Evolutionary conservation across 2,888 invertebrate species (phyloP).

Genomic region (Spilarctia lutea): DNA sequence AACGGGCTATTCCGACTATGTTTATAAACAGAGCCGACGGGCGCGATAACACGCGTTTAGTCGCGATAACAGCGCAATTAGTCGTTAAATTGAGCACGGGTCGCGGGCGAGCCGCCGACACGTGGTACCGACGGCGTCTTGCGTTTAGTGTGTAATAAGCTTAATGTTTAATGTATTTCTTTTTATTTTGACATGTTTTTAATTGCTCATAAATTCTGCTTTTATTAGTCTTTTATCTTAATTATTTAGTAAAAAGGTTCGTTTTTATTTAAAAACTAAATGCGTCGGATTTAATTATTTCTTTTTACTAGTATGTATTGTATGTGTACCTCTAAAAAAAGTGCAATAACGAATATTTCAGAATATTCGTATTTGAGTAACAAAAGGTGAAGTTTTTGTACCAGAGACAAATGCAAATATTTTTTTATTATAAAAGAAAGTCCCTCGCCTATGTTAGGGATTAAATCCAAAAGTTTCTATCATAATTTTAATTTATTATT

Average conservation of each 20-base stretch:
- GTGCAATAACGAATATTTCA: too few species aligned
- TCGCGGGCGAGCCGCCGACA: slow-evolving; percentile 31
- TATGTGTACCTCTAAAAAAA: too few species aligned
- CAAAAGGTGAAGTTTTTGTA: neutral
- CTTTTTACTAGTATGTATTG: too few species aligned
- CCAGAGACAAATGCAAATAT: neutral
- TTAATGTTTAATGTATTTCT: slow-evolving; percentile 26
- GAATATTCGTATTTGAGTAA: neutral
- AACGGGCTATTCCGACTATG: slow-evolving; percentile 52
- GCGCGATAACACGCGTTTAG: slow-evolving; percentile 48
- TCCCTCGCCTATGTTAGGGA: neutral
- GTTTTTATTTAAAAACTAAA: neutral
- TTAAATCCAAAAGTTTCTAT: too few species aligned
- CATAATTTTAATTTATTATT: too few species aligned
- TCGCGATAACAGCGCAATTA: slow-evolving; percentile 54
- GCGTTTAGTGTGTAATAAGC: slow-evolving; percentile 41
- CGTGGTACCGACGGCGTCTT: slow-evolving; percentile 34
- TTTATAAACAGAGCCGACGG: slow-evolving; percentile 54
- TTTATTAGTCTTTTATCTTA: neutral
- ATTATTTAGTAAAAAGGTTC: neutral
- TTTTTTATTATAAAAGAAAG: too few species aligned
- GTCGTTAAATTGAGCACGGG: slow-evolving; percentile 54
- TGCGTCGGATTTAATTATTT: neutral
- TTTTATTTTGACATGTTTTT: neutral
- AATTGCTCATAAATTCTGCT: neutral